Evolutionary conservation across 2,888 invertebrate species (phyloP).

Genomic region (Apoderus coryli): DNA sequence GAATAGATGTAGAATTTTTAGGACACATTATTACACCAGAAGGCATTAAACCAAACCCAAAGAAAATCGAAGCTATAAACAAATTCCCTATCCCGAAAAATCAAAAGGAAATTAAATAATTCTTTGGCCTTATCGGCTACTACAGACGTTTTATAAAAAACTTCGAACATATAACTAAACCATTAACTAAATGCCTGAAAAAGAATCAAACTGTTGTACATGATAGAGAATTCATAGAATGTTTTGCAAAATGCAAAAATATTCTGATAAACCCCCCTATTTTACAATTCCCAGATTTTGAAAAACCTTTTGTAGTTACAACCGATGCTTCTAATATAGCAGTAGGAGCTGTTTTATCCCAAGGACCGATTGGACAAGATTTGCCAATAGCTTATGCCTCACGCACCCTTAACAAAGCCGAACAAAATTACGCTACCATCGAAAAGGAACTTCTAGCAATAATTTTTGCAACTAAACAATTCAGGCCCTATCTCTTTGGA

Average conservation of each 20-base stretch:
- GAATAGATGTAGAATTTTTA: slow-evolving; percentile 14
- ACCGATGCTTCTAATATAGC: slow-evolving; percentile 18
- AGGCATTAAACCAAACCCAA: too few species aligned
- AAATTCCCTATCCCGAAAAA: slow-evolving; percentile 17
- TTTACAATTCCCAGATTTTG: slow-evolving; percentile 18
- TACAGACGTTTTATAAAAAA: slow-evolving; percentile 15
- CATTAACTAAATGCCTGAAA: slow-evolving; percentile 14
- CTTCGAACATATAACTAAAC: slow-evolving; percentile 16
- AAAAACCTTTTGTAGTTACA: slow-evolving; percentile 17
- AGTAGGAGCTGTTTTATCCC: slow-evolving; percentile 17
- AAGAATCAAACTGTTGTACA: slow-evolving; percentile 13
- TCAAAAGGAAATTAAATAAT: slow-evolving; percentile 15
- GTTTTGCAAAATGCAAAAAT: slow-evolving; percentile 15
- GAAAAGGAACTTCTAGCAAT: slow-evolving; percentile 17
- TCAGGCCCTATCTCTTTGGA: slow-evolving; percentile 19
- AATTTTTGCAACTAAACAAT: slow-evolving; percentile 22
- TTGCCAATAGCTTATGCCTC: slow-evolving; percentile 16
- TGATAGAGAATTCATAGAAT: slow-evolving; percentile 9
- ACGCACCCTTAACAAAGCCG: slow-evolving; percentile 11
- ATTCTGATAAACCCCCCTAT: slow-evolving; percentile 15
- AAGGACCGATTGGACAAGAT: slow-evolving; percentile 16
- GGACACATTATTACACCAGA: too few species aligned
- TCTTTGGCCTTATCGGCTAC: slow-evolving; percentile 16
- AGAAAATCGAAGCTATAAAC: too few species aligned
- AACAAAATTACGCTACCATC: slow-evolving; percentile 14